Evolutionary conservation across 1,140 invertebrate genomes (phyloP).

Genomic region (Drosophila seguyi): DNA sequence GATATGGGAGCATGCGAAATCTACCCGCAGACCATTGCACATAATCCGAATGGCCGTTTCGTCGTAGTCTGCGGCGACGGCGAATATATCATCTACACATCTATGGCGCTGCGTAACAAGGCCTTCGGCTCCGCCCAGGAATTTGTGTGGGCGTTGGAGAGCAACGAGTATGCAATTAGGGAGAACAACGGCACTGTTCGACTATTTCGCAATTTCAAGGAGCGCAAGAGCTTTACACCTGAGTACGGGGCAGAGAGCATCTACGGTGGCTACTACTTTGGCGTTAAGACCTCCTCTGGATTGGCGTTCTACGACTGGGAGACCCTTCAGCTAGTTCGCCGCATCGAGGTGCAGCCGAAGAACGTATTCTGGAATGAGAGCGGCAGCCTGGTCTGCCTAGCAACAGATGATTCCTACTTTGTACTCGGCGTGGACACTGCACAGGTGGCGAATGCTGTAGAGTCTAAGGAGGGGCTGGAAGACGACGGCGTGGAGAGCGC

Average conservation of each 20-base stretch:
- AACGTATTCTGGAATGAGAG: slow-evolving; percentile 99
- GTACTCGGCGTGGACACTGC: slow-evolving; percentile 95
- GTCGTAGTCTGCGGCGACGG: slow-evolving; percentile 99
- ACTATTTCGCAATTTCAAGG: slow-evolving; percentile 99
- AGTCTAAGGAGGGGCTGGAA: slow-evolving; percentile 91
- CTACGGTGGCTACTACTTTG: slow-evolving; percentile 97
- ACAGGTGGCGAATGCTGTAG: slow-evolving; percentile 90
- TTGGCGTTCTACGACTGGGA: slow-evolving; percentile 99
- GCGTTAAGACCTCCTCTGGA: slow-evolving; percentile 96
- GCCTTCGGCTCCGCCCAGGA: slow-evolving; percentile 99
- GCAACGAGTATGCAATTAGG: slow-evolving; percentile 96
- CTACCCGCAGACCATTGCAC: slow-evolving; percentile 99
- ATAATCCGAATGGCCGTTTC: slow-evolving; percentile 99
- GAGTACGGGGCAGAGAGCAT: slow-evolving; percentile 98
- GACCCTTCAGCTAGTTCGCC: slow-evolving; percentile 93
- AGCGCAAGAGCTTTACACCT: slow-evolving; percentile 97
- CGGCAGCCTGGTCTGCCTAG: slow-evolving; percentile 96
- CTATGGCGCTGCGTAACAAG: slow-evolving; percentile 99
- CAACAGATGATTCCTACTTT: slow-evolving; percentile 98
- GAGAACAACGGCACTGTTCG: slow-evolving; percentile 96
- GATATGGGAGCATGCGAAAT: slow-evolving; percentile 99
- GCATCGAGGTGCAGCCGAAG: slow-evolving; percentile 87
- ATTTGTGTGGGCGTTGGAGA: slow-evolving; percentile 99
- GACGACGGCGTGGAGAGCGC: slow-evolving; percentile 99
- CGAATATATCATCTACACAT: slow-evolving; percentile 99